Evolutionary conservation across 2,797 vertebrate species (phyloP).

Genomic region (Myotis findleyi): DNA sequence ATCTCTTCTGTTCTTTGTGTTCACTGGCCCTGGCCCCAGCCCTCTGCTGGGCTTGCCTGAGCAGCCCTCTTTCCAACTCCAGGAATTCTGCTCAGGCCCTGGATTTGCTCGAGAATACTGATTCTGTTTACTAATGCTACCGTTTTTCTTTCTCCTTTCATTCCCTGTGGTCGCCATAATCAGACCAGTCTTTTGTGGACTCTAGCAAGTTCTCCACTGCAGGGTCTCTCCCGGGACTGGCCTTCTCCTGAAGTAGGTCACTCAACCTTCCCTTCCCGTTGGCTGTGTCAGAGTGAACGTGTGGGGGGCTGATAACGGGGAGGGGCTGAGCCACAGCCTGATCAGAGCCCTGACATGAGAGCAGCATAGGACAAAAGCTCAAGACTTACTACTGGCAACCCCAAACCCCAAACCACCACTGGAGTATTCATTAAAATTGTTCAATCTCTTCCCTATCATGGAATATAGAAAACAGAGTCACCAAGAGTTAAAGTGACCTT

Average conservation of each 20-base stretch:
- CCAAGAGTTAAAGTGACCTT: not conserved
- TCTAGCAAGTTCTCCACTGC: conserved; percentile 94
- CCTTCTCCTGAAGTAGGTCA: conserved; percentile 95
- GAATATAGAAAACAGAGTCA: not conserved
- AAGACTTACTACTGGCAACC: not conserved
- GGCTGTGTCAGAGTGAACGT: conserved; percentile 84
- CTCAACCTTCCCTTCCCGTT: conserved; percentile 87
- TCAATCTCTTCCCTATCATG: not conserved
- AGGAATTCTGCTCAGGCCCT: conserved; percentile 67
- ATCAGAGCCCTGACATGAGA: not conserved
- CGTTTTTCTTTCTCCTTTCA: conserved; percentile 87
- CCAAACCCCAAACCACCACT: not conserved
- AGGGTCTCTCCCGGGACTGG: conserved; percentile 96
- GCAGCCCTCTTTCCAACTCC: conserved; percentile 47
- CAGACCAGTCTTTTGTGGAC: conserved; percentile 97
- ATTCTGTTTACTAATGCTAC: conserved; percentile 83
- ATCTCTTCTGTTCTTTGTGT: not conserved
- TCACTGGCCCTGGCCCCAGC: not conserved
- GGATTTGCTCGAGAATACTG: conserved; percentile 79
- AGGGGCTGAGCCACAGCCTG: not conserved
- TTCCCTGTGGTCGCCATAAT: conserved; percentile 88
- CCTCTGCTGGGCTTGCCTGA: not conserved
- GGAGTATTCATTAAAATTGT: not conserved
- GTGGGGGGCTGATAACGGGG: conserved; percentile 66
- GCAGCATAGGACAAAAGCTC: not conserved